These are phyloP conservation scores for Limnephilus auricula DNA, from an alignment of 2,888 invertebrate genomes.

Conservation along the genomic window DNA sequence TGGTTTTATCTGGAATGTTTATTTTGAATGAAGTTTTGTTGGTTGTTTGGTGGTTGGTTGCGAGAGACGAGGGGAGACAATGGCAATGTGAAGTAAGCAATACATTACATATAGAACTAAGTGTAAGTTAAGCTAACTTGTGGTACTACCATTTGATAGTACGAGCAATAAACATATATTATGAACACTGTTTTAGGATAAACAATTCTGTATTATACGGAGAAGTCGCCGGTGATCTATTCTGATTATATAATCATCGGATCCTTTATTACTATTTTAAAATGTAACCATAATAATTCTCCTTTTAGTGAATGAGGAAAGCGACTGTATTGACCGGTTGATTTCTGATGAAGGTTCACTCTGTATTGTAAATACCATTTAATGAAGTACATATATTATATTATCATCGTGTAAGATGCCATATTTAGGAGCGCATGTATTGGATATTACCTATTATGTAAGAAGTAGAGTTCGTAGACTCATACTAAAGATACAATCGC, in stretches of 20 bases:
- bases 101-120: conserved; percentile 62
- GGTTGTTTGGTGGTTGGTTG: conserved; percentile 25
- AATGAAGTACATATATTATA: conserved; percentile 53
- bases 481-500: conserved; percentile 41
- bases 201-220: conserved; percentile 55
- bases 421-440: conserved; percentile 63
- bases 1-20: conserved; percentile 46
- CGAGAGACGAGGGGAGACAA: conserved; percentile 33
- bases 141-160: conserved; percentile 53
- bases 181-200: conserved; percentile 52
- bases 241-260: conserved; percentile 38
- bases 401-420: conserved; percentile 63
- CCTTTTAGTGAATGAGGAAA: conserved; percentile 50
- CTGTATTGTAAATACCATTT: conserved; percentile 64
- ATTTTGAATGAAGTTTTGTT: conserved; percentile 50
- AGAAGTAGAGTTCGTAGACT: conserved; percentile 56
- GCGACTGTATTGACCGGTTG: conserved; percentile 61
- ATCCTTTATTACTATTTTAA: conserved; percentile 54
- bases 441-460: conserved; percentile 57
- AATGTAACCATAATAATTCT: conserved; percentile 52
- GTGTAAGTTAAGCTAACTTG: conserved; percentile 60
- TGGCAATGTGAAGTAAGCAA: conserved; percentile 66
- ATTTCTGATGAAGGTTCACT: conserved; percentile 62
- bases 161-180: conserved; percentile 55
- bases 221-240: conserved; percentile 15